Conservation (phyloP, 2,113 vertebrate genomes). For the Crotophaga sulcirostris region DNA sequence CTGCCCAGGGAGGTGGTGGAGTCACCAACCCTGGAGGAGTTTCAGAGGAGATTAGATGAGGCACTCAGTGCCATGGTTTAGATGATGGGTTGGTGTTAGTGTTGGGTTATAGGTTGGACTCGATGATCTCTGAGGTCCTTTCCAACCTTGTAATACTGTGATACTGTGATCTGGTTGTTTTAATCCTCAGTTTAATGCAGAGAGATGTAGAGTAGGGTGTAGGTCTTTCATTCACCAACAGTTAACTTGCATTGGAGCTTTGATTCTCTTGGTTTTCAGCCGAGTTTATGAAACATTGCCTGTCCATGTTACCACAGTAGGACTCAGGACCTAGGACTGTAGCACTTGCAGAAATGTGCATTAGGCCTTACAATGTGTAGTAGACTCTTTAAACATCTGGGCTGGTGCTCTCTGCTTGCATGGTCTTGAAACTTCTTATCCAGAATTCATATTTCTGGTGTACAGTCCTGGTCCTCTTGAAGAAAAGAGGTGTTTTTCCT, state of each 20-base stretch:
- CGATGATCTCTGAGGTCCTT: no score
- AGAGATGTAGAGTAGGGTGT: neutral
- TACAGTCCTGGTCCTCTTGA: neutral
- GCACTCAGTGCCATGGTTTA: no score
- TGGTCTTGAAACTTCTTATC: neutral
- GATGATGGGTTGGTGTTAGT: no score
- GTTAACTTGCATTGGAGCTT: neutral
- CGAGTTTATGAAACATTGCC: neutral
- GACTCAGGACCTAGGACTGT: neutral
- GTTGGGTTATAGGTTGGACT: no score
- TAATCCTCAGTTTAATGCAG: neutral
- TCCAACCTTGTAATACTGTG: no score
- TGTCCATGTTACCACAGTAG: neutral
- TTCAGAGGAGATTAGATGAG: no score
- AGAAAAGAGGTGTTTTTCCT: neutral
- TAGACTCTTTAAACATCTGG: neutral
- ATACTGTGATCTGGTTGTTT: neutral
- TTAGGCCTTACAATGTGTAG: neutral
- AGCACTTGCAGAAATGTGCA: neutral
- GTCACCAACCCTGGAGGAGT: no score
- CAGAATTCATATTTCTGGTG: accelerated
- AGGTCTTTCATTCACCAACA: neutral
- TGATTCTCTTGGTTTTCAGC: neutral
- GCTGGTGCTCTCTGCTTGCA: neutral
- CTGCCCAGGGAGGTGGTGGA: no score